These are phyloP conservation scores for Poeciliopsis gracilis DNA, from an alignment of 2,797 vertebrate genomes.

Conservation along the genomic window DNA sequence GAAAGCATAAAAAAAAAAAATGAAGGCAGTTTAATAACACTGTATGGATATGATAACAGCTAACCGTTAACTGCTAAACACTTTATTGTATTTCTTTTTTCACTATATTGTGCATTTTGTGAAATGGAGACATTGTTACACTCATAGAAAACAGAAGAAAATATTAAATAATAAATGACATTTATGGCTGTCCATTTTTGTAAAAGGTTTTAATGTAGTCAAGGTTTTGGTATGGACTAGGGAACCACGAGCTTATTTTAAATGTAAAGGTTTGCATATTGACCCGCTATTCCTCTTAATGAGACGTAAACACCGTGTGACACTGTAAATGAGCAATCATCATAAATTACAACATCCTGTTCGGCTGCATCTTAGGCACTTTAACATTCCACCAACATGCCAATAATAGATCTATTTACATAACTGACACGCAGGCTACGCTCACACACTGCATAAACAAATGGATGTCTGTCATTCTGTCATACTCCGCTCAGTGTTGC, in stretches of 20 bases:
- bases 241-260: neutral
- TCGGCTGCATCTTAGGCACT: conserved; percentile 36
- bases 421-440: conserved; percentile 15
- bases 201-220: neutral
- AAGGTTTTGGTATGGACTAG: neutral
- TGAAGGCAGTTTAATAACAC: neutral
- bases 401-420: conserved; percentile 32
- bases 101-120: neutral
- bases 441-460: conserved; percentile 44
- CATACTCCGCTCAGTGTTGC: conserved; percentile 26
- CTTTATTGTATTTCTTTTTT: neutral
- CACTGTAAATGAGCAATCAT: neutral
- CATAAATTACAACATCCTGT: conserved; percentile 9
- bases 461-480: conserved; percentile 39
- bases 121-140: neutral
- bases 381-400: conserved; percentile 34
- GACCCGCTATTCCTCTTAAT: neutral
- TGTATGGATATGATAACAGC: neutral
- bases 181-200: neutral
- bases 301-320: neutral
- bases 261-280: conserved; percentile 12
- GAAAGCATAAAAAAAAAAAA: neutral
- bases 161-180: neutral
- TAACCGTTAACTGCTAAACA: neutral
- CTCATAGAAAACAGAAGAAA: neutral